These are phyloP conservation scores for Neodiprion lecontei DNA, from an alignment of 1,140 invertebrate genomes.

Conservation along the genomic window DNA sequence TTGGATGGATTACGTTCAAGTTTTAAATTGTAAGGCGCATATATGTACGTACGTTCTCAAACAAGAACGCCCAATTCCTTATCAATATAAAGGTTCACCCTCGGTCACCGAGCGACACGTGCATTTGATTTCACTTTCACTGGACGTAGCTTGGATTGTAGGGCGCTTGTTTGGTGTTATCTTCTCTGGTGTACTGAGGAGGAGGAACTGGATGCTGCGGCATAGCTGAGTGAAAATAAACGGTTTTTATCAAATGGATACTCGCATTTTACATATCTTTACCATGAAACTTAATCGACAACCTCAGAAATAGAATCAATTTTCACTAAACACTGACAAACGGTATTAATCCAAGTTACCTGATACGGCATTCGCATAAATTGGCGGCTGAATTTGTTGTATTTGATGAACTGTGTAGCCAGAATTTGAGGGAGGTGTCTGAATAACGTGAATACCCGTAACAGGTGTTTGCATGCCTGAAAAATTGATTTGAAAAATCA, in stretches of 20 bases:
- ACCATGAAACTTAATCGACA: too few relatives aligned
- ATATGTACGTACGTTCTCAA: too few relatives aligned
- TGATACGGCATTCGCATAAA: background rate
- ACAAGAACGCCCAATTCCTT: too few relatives aligned
- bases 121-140: background rate
- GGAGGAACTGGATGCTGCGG: slow-evolving; percentile 31
- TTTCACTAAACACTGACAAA: background rate
- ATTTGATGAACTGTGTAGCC: background rate
- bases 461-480: background rate
- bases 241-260: slow-evolving; percentile 10
- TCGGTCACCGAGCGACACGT: too few relatives aligned
- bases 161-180: slow-evolving; percentile 44
- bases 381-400: background rate
- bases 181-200: slow-evolving; percentile 32
- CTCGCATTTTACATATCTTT: too few relatives aligned
- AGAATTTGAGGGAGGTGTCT: background rate
- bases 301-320: background rate
- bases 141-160: slow-evolving; percentile 45
- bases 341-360: background rate
- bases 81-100: too few relatives aligned
- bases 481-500: background rate
- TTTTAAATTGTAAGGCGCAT: too few relatives aligned
- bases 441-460: background rate
- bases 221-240: slow-evolving; percentile 28
- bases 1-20: too few relatives aligned